Percentiles rank a stretch among this genome's conserved stretches.
Conservation (phyloP, 2,113 vertebrate genomes). For the Ictalurus furcatus region DNA sequence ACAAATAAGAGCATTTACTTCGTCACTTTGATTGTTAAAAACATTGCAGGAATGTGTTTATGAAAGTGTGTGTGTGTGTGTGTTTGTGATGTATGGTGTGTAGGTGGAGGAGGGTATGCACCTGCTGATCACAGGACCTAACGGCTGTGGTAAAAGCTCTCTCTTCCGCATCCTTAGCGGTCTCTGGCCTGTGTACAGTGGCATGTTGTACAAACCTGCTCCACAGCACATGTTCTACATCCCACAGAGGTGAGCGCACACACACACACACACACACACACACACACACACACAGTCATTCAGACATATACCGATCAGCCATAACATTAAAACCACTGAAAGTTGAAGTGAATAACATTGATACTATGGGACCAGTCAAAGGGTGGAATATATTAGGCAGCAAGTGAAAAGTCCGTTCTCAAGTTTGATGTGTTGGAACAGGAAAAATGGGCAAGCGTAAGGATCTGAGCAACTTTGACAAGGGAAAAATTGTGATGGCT, state of each 20-base stretch:
- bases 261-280: neutral
- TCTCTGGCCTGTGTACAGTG: conserved; percentile 94
- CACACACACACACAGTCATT: neutral
- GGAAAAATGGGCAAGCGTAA: too few species aligned
- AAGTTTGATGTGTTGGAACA: too few species aligned
- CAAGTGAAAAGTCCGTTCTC: too few species aligned
- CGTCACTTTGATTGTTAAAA: neutral
- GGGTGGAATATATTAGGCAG: too few species aligned
- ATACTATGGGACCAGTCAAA: too few species aligned
- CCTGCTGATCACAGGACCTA: conserved; percentile 95
- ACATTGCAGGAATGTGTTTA: neutral
- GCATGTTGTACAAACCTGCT: conserved; percentile 89
- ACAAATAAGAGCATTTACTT: neutral
- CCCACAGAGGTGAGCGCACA: conserved; percentile 85
- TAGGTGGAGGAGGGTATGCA: conserved; percentile 97
- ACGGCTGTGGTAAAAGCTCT: conserved; percentile 97
- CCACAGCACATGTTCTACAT: conserved; percentile 98
- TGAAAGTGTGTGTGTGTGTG: conserved; percentile 23
- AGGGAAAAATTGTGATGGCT: too few species aligned
- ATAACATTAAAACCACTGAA: too few species aligned
- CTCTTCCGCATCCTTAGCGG: conserved; percentile 97
- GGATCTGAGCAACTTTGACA: too few species aligned
- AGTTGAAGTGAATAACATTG: too few species aligned
- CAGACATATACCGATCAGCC: too few species aligned
- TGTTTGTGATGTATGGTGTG: conserved; percentile 20